Base-by-base conservation (phyloP, 2,888 invertebrate genomes). In the Drosophila colorata region DNA sequence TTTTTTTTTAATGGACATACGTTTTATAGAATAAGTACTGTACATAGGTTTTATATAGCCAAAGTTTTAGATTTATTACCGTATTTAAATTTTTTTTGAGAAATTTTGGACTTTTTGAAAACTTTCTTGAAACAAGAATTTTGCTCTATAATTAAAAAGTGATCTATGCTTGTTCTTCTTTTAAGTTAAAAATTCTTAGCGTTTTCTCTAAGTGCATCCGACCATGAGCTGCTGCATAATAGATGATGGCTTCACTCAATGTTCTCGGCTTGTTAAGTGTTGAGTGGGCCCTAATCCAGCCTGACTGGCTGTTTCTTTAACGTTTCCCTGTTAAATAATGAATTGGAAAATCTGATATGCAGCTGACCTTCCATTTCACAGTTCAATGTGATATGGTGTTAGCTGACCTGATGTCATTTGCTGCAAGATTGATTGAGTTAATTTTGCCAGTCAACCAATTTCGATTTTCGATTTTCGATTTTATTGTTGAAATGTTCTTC, bases 261-360 rank as follows among this genome's bases (percentile, higher is more conserved):
- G 16, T 11, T 48, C 49, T 35, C n/a, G 6, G 43, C 41, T 57
- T 35, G 58, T 43, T 43, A 35, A 58, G 58, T 59, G 59, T 59
- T 58, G 43, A 59, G 25, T 13, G 28, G 18, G 28, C 28, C 11
- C 13, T 48, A 38, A 20, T 14, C 33, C 46, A 33, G 13, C 14
- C 23, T 1, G 44, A 44, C 18, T 20, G n/a, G 16, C 18, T 18
- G 11, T 25, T 43, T 28, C 41, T 9, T 31, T 11, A 35, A 18
- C 13, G 9, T 18, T n/a, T 33, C 6, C 25, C 11, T 13, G 13
- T 9, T 59, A 18, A 43, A 59, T 59, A 59, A 43, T 59, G 41
- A 25, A 59, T 43, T n/a, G 25, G 4, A 2, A 25, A 38, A 23
- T 60, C 16, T 7, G 9, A 43, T 9, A 28, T 20, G 28, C 43